Evolutionary conservation across 2,888 invertebrate species (phyloP).

Genomic region (Zygogramma bicolorata): DNA sequence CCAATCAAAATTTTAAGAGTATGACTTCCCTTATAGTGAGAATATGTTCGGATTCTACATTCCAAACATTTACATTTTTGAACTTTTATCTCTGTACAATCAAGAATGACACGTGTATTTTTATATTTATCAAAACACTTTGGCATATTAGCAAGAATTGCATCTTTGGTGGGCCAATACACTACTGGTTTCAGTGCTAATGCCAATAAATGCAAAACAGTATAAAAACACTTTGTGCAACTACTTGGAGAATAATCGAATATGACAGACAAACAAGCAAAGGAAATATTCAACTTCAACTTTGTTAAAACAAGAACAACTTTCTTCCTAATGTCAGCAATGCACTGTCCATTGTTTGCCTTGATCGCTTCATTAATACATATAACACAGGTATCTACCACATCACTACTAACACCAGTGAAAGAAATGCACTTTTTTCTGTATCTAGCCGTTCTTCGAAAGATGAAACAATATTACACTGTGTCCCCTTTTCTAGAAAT

Average conservation of each 20-base stretch:
- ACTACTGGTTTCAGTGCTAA: constrained; percentile 18
- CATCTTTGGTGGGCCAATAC: constrained; percentile 20
- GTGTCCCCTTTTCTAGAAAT: constrained; percentile 13
- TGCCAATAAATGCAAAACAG: constrained; percentile 16
- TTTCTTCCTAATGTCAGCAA: constrained; percentile 17
- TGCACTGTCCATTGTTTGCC: constrained; percentile 17
- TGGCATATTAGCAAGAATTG: constrained; percentile 13
- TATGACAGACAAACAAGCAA: constrained; percentile 19
- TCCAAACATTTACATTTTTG: constrained; percentile 22
- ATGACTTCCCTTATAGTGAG: constrained; percentile 19
- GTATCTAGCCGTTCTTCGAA: constrained; percentile 2
- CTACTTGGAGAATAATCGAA: constrained; percentile 18
- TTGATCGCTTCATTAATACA: constrained; percentile 17
- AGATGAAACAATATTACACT: constrained; percentile 7
- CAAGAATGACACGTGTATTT: constrained; percentile 24
- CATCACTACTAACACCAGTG: constrained; percentile 23
- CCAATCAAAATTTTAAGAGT: constrained; percentile 15
- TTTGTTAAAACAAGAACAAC: constrained; percentile 18
- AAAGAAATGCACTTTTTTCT: constrained; percentile 20
- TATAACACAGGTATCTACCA: constrained; percentile 18
- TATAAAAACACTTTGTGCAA: constrained; percentile 25
- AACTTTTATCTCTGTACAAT: constrained; percentile 19
- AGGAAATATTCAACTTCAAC: constrained; percentile 23
- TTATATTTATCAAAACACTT: constrained; percentile 13
- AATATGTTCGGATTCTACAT: constrained; percentile 18